Evolutionary conservation across 2,113 vertebrate species (phyloP).

Genomic region (Sinocyclocheilus grahami): DNA sequence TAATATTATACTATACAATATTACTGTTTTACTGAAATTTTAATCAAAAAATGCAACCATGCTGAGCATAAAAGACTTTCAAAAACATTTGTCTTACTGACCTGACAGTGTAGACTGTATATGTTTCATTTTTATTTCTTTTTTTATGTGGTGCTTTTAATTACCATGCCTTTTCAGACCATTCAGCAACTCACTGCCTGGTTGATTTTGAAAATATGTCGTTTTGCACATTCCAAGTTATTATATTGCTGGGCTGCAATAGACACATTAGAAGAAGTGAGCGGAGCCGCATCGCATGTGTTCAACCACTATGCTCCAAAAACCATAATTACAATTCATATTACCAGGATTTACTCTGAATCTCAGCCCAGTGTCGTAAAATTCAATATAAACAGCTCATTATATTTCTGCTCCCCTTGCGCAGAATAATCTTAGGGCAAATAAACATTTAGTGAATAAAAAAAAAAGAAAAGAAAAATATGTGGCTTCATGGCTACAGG

Average conservation of each 20-base stretch:
- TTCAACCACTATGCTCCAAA: conserved; percentile 17
- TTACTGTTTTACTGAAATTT: too few relatives aligned
- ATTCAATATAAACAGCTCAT: conserved; percentile 40
- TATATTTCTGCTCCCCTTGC: neutral
- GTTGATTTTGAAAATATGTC: neutral
- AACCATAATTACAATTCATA: conserved; percentile 36
- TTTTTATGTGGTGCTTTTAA: neutral
- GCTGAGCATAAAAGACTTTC: neutral
- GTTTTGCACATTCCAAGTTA: neutral
- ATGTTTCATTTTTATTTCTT: neutral
- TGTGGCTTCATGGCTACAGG: conserved; percentile 4
- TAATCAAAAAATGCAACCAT: neutral
- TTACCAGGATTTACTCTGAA: conserved; percentile 35
- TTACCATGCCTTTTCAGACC: neutral
- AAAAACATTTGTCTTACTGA: neutral
- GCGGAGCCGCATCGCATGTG: neutral
- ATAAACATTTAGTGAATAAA: conserved; percentile 5
- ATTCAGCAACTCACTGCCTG: neutral
- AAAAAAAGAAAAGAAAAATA: neutral
- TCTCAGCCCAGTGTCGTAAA: conserved; percentile 32
- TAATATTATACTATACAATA: too few relatives aligned
- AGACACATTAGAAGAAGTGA: neutral
- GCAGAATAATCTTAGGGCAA: conserved; percentile 24
- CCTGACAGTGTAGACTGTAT: neutral
- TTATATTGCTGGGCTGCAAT: neutral